Evolutionary conservation across 1,140 invertebrate species (phyloP).

Genomic region (Melipona quadrifasciata): DNA sequence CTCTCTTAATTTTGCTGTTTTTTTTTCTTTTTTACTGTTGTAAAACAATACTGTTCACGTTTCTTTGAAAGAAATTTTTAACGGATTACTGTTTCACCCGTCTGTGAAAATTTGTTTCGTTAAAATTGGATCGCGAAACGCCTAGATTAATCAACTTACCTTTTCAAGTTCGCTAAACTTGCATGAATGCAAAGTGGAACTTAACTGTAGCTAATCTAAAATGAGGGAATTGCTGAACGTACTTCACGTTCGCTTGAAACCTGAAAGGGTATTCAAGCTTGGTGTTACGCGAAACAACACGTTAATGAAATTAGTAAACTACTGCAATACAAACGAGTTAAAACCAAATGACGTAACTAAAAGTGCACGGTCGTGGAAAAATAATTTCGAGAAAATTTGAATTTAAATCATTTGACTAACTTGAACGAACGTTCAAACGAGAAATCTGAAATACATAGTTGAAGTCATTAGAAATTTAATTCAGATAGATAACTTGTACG

Average conservation of each 20-base stretch:
- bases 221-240: neutral
- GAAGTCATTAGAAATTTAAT: no score
- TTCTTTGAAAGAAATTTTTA: neutral
- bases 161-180: neutral
- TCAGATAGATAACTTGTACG: no score
- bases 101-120: neutral
- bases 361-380: no score
- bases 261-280: neutral
- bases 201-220: neutral
- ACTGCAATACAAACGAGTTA: neutral
- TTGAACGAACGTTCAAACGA: neutral
- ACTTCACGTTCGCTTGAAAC: neutral
- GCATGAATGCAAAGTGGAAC: neutral
- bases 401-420: neutral
- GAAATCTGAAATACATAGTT: no score
- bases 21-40: no score
- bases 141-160: neutral
- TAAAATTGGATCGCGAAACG: neutral
- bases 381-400: no score
- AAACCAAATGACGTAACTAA: no score
- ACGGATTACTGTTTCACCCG: neutral
- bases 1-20: no score
- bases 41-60: no score
- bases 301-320: neutral
- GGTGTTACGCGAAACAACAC: neutral